Evolutionary conservation across 2,113 vertebrate species (phyloP).

Genomic region (Tragelaphus imberbis): DNA sequence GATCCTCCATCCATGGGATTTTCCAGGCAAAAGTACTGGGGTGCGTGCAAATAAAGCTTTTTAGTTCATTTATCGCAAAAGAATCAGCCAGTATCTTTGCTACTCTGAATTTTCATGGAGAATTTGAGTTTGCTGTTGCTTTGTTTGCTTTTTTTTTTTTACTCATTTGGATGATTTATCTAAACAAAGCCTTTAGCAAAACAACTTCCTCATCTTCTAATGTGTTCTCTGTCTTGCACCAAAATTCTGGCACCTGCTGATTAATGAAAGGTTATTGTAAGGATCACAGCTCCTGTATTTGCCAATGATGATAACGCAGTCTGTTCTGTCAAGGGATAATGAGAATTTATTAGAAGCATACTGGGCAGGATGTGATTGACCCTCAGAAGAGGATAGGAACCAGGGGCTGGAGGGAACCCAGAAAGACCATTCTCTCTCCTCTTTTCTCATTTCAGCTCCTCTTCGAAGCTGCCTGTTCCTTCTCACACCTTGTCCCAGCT

Average conservation of each 20-base stretch:
- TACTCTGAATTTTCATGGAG: background rate
- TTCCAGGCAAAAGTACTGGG: no score
- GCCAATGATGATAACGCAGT: background rate
- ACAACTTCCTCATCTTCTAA: background rate
- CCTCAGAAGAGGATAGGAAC: background rate
- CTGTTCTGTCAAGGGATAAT: background rate
- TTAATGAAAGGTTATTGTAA: background rate
- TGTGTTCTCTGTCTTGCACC: background rate
- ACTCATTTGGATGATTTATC: background rate
- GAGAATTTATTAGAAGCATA: background rate
- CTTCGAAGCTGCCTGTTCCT: background rate
- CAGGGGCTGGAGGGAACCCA: background rate
- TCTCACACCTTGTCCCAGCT: background rate
- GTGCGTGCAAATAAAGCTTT: background rate
- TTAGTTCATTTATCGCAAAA: background rate
- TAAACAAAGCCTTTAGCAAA: background rate
- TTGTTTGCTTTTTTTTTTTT: background rate
- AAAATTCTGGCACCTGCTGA: background rate
- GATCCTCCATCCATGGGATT: no score
- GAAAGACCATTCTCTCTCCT: background rate
- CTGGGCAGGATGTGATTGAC: background rate
- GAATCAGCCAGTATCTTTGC: background rate
- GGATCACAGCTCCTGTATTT: background rate
- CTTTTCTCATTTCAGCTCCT: background rate
- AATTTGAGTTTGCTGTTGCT: background rate